Evolutionary conservation across 2,113 vertebrate genomes (phyloP), one percentile per base, ranked within the genome.

Genomic region (Taurulus bubalis): DNA sequence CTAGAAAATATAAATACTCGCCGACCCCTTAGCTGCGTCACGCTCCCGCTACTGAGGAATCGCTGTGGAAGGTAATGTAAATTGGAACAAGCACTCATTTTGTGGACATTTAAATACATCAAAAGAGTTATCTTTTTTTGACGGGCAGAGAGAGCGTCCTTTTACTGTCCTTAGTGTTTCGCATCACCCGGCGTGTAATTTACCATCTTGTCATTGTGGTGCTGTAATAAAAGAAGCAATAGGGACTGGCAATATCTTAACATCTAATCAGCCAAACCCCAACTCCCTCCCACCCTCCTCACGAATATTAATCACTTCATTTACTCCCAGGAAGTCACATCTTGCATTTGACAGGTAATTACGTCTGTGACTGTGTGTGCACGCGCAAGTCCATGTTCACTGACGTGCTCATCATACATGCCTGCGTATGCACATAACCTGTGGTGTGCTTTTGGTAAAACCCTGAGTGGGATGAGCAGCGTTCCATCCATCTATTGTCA

Each of bases 341-440:
- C 79, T 85, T 67, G 64, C 79, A 71, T 82, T 83, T 92, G 94
- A 93, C 94, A 94, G 91, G 90, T 90, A 89, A 93, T 94, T 93
- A 93, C 47, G 60, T 77, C 42, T 42, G 42, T 22, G 71, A 53
- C 26, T 34, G 14, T n/a, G 68, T 58, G 18, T 63, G 78, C 66
- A 16, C 16, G 62, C 67, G 32, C 32, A 5, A 26, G 69, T 71
- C 45, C 60, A 14, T 15, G 47, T 70, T 24, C 73, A 36, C 53
- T 49, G 22, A 26, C 26, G 1, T 30, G 84, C n/a, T 64, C 65
- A 3, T 66, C 32, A n/a, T 47, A 38, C 12, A 11, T 18, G 8
- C 24, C 26, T 28, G 45, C 16, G 40, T 53, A 51, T 47, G 65
- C 22, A 4, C 20, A 6, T 62, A 66, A 82, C 73, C 75, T 74